Base-by-base conservation (phyloP, 2,797 vertebrate species). In the Crenuchus spilurus region DNA sequence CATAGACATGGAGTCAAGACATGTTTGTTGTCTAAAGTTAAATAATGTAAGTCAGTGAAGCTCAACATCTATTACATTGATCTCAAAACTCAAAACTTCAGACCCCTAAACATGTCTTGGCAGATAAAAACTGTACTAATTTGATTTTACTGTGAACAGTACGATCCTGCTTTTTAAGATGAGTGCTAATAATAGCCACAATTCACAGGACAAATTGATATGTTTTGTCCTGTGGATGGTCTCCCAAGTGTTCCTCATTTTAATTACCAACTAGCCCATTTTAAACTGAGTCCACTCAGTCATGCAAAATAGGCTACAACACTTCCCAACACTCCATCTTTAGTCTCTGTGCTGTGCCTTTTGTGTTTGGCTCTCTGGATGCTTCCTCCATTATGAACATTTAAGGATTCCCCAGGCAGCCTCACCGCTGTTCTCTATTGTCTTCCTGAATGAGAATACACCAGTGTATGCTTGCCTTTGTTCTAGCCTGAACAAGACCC, bases 381-480 rank as follows among this genome's bases (percentile, higher is more conserved):
- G 52, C 55, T 74, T 69, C 31, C 31, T 20, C 70, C 28, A 72
- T 79, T 74, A 72, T 64, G 57, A 66, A 64, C 70, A 61, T 76
- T 78, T 75, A 49, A 18, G 60, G 54, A 79, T 35, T 78, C 52
- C 49, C 70, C 64, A 55, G 28, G 51, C 54, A 31, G 67, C 28
- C 52, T 63, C 16, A 42, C 52, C 57, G 52, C 37, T 46, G 54
- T 71, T 72, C 46, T 22, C 63, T 64, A 73, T 81, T 81, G 71
- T 79, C 26, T 70, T 70, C 65, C 72, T 77, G 79, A 61, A 81
- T 81, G 65, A 74, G 69, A 77, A 81, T 77, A 72, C 69, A 42
- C 54, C 67, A 69, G 37, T 72, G 67, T 76, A 61, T 52, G 69
- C 37, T 58, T 66, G 30, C 68, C 54, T 76, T 81, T 83, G 77